Percentiles rank a stretch among this genome's conserved stretches.
These are phyloP conservation scores for Latrodectus hesperus DNA, from an alignment of 2,888 invertebrate genomes.

Conservation along the genomic window DNA sequence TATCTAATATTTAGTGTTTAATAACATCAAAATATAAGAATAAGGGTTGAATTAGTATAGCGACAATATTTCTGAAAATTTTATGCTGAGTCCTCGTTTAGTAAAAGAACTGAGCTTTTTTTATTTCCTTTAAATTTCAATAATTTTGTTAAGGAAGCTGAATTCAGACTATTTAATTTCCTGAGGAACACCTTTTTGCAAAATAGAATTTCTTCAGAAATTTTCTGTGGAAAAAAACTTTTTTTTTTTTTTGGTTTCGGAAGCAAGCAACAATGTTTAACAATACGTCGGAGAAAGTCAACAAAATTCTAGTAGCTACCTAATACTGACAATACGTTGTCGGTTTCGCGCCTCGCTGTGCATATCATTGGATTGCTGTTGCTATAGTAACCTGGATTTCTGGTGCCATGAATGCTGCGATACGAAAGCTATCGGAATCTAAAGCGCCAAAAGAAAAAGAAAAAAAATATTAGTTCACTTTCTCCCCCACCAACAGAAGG, in stretches of 20 bases:
- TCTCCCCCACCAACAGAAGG: background rate
- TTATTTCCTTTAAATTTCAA: too few relatives aligned
- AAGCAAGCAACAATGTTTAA: conserved; percentile 13
- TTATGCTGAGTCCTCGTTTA: too few relatives aligned
- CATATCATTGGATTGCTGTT: conserved; percentile 59
- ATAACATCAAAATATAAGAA: too few relatives aligned
- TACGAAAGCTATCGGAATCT: conserved; percentile 19
- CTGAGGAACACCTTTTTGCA: too few relatives aligned
- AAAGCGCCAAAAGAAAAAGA: background rate
- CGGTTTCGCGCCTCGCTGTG: conserved; percentile 39
- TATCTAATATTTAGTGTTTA: too few relatives aligned
- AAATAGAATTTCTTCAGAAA: too few relatives aligned
- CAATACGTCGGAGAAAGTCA: conserved; percentile 23
- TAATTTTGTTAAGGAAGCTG: too few relatives aligned
- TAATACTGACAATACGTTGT: conserved; percentile 40
- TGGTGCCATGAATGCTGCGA: background rate
- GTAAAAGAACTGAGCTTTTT: too few relatives aligned
- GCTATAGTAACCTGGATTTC: conserved; percentile 45
- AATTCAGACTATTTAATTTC: too few relatives aligned
- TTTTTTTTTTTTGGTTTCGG: conserved; percentile 11
- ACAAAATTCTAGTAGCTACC: conserved; percentile 30
- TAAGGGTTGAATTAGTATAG: too few relatives aligned
- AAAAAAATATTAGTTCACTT: background rate
- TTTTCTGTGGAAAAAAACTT: background rate
- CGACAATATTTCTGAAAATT: too few relatives aligned